Conservation (phyloP, 1,140 invertebrate species). For the Philaenus spumarius region DNA sequence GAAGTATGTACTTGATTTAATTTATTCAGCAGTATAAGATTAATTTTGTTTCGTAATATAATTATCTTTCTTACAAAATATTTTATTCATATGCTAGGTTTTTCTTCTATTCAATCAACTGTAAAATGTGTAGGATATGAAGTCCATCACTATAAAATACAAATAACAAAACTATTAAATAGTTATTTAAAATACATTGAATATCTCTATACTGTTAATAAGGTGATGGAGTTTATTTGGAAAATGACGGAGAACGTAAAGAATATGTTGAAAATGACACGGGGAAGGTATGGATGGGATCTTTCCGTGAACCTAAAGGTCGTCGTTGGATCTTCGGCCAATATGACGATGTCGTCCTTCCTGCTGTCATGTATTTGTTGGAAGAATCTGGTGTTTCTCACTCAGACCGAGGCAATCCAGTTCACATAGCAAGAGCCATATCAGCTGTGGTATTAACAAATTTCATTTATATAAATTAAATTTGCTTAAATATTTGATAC, state of each 20-base stretch:
- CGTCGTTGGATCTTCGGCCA: conserved; percentile 70
- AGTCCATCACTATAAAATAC: too few species aligned
- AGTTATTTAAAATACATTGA: not conserved
- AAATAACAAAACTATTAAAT: not conserved
- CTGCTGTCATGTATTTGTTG: conserved; percentile 54
- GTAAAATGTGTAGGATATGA: too few species aligned
- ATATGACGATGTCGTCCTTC: conserved; percentile 59
- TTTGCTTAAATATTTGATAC: too few species aligned
- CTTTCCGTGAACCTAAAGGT: conserved; percentile 53
- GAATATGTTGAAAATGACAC: conserved; percentile 69
- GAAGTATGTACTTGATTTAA: too few species aligned
- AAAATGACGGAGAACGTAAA: conserved; percentile 50
- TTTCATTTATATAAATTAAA: conserved; percentile 7
- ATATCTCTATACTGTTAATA: conserved; percentile 21
- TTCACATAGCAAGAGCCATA: conserved; percentile 60
- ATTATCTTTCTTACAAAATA: too few species aligned
- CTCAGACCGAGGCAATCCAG: conserved; percentile 61
- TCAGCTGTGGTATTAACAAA: conserved; percentile 58
- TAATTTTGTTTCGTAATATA: too few species aligned
- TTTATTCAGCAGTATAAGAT: too few species aligned
- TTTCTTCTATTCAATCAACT: too few species aligned
- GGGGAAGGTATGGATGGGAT: conserved; percentile 71
- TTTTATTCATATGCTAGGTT: too few species aligned
- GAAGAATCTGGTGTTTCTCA: conserved; percentile 52
- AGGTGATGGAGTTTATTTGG: conserved; percentile 61